These are phyloP conservation scores for Albula glossodonta DNA, from an alignment of 2,113 vertebrate genomes.

Conservation along the genomic window DNA sequence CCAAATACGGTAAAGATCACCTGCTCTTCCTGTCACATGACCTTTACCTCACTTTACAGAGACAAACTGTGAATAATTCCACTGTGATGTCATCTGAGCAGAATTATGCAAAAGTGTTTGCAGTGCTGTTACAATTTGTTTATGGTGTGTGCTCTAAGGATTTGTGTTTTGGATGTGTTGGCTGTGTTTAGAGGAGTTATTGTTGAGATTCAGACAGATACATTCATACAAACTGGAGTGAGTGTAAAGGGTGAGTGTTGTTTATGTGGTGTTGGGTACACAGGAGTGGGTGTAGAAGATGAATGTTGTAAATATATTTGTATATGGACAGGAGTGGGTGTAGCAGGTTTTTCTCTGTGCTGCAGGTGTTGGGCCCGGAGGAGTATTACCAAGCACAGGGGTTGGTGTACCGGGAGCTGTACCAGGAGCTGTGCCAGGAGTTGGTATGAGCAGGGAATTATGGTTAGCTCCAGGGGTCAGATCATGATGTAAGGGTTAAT, in stretches of 20 bases:
- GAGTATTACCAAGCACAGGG: constrained; percentile 35
- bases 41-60: background rate
- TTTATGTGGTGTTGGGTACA: too few species aligned
- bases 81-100: too few species aligned
- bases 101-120: too few species aligned
- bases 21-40: background rate
- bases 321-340: background rate
- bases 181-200: too few species aligned
- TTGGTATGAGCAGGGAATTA: background rate
- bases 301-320: background rate
- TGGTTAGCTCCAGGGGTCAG: background rate
- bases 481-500: background rate
- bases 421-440: background rate
- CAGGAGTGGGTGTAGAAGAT: background rate
- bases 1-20: constrained; percentile 71
- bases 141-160: too few species aligned
- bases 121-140: too few species aligned
- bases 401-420: background rate
- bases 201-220: too few species aligned
- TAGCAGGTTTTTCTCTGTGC: background rate
- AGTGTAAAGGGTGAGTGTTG: too few species aligned
- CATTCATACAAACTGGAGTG: too few species aligned
- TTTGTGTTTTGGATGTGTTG: too few species aligned
- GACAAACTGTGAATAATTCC: background rate
- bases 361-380: constrained; percentile 36